These are phyloP conservation scores for Aplocera efformata DNA, from an alignment of 2,888 invertebrate genomes.

Conservation along the genomic window DNA sequence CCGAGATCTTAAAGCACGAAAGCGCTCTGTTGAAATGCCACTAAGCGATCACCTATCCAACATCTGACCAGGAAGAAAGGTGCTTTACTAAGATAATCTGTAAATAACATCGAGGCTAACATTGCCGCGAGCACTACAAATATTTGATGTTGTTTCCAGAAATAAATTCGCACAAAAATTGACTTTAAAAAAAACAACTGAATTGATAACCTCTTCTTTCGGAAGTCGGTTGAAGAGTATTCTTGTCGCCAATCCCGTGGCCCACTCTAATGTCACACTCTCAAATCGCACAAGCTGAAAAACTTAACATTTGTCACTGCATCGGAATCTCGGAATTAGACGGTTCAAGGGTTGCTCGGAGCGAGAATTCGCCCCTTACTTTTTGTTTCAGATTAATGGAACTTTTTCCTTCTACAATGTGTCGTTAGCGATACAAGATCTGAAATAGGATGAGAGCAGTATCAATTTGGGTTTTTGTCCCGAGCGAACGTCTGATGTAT, in stretches of 20 bases:
- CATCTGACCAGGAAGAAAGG: too few relatives aligned
- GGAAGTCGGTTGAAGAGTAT: too few relatives aligned
- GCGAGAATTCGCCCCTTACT: constrained; percentile 55
- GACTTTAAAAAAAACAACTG: too few relatives aligned
- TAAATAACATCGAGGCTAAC: too few relatives aligned
- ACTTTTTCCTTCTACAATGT: constrained; percentile 36
- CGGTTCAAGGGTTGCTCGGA: constrained; percentile 52
- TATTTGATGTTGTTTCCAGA: too few relatives aligned
- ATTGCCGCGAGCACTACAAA: too few relatives aligned
- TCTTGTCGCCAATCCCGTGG: constrained; percentile 23
- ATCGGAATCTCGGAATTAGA: constrained; percentile 76
- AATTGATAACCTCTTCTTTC: too few relatives aligned
- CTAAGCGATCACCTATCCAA: too few relatives aligned
- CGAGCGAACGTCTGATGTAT: constrained; percentile 1
- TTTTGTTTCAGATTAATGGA: constrained; percentile 55
- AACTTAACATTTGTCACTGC: constrained; percentile 77
- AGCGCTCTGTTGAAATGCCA: too few relatives aligned
- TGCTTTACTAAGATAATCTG: too few relatives aligned
- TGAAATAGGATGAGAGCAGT: constrained; percentile 30
- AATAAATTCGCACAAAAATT: too few relatives aligned
- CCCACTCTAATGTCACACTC: constrained; percentile 36
- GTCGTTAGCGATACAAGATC: constrained; percentile 32
- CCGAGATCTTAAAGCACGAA: too few relatives aligned
- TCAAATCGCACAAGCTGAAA: constrained; percentile 51
- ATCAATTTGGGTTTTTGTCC: constrained; percentile 18